A percentile compares a stretch with the other conserved stretches of the same genome.
Evolutionary conservation across 2,888 invertebrate species (phyloP).

Genomic region (Ennomos fuscantarius): DNA sequence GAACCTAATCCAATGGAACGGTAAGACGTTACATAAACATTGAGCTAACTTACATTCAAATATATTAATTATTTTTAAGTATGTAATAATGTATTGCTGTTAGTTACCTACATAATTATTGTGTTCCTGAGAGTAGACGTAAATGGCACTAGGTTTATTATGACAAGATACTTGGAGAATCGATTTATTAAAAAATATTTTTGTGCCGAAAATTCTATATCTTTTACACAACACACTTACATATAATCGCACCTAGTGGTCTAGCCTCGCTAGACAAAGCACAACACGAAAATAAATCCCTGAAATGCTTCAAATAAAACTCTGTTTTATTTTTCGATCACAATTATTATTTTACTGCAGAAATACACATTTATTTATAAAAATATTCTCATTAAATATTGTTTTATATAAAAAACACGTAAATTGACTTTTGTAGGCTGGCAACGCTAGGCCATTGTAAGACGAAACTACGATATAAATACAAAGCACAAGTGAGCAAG

Average conservation of each 20-base stretch:
- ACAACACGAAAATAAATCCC: constrained; percentile 76
- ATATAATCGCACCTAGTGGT: constrained; percentile 65
- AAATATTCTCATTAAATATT: constrained; percentile 69
- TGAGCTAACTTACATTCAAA: constrained; percentile 83
- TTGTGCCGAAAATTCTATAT: constrained; percentile 66
- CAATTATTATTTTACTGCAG: constrained; percentile 72
- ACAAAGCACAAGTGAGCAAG: constrained; percentile 81
- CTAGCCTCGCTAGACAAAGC: constrained; percentile 81
- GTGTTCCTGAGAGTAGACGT: constrained; percentile 73
- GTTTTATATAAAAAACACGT: constrained; percentile 59
- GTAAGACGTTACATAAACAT: constrained; percentile 79
- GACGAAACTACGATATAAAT: constrained; percentile 65
- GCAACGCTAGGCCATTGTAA: constrained; percentile 53
- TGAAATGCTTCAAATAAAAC: constrained; percentile 84
- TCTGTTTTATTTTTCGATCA: constrained; percentile 82
- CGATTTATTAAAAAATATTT: constrained; percentile 47
- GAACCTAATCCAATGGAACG: constrained; percentile 83
- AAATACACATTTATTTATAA: constrained; percentile 73
- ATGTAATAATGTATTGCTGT: constrained; percentile 73
- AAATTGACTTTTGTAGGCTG: constrained; percentile 75
- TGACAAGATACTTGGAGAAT: constrained; percentile 75
- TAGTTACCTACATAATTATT: constrained; percentile 77
- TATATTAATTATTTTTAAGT: constrained; percentile 80
- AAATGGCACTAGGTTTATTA: constrained; percentile 81
- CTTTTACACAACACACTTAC: constrained; percentile 62